Evolutionary conservation across 2,888 invertebrate species (phyloP).

Genomic region (Ophion costatus): DNA sequence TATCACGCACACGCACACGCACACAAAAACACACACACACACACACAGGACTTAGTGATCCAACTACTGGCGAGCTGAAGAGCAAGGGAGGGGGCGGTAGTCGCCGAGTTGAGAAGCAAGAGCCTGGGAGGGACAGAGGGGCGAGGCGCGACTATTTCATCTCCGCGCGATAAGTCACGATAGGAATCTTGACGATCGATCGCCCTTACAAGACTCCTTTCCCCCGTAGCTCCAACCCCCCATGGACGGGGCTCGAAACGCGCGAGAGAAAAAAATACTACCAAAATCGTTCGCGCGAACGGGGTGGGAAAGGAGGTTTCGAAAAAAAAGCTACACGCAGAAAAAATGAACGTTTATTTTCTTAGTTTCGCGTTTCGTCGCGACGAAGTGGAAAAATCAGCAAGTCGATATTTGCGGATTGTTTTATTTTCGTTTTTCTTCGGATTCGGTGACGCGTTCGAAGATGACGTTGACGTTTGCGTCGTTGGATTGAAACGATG

Average conservation of each 20-base stretch:
- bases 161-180: slow-evolving; percentile 64
- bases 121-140: neutral
- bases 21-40: too few relatives aligned
- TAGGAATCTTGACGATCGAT: slow-evolving; percentile 65
- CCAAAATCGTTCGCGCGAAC: neutral
- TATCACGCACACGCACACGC: neutral
- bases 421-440: too few relatives aligned
- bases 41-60: slow-evolving; percentile 24
- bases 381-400: too few relatives aligned
- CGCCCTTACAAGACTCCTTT: slow-evolving; percentile 24
- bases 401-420: too few relatives aligned
- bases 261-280: neutral
- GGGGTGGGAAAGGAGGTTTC: neutral
- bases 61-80: slow-evolving; percentile 31
- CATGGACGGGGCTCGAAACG: neutral
- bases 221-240: slow-evolving; percentile 9
- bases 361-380: too few relatives aligned
- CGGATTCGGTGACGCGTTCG: too few relatives aligned
- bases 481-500: too few relatives aligned
- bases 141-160: slow-evolving; percentile 59
- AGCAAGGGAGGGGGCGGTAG: neutral
- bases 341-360: too few relatives aligned
- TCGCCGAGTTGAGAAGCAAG: neutral
- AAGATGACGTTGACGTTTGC: too few relatives aligned
- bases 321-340: neutral